Evolutionary conservation across 2,888 invertebrate genomes (phyloP).

Genomic region (Euclidia mi): DNA sequence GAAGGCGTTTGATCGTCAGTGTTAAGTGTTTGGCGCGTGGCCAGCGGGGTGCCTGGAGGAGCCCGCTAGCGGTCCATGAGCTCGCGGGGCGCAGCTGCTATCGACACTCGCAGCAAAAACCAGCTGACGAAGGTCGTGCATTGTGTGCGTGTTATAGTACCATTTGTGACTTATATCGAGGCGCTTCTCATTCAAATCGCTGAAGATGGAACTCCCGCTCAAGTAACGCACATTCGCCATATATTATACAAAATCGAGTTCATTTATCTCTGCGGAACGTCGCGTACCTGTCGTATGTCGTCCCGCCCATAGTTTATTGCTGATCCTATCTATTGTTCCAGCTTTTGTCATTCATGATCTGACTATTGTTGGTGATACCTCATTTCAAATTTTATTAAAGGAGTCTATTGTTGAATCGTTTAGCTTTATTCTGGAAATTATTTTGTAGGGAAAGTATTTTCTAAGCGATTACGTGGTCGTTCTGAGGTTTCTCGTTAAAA

Average conservation of each 20-base stretch:
- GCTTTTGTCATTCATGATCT: slow-evolving; percentile 9
- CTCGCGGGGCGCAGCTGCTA: background rate
- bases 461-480: background rate
- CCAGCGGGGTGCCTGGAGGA: background rate
- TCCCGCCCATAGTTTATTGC: slow-evolving; percentile 6
- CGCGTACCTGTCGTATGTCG: slow-evolving; percentile 5
- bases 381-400: slow-evolving; percentile 8
- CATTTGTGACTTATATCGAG: background rate
- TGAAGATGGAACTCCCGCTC: slow-evolving; percentile 1
- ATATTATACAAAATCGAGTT: slow-evolving; percentile 9
- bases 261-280: slow-evolving; percentile 3
- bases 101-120: slow-evolving; percentile 2
- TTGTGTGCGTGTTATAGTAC: background rate
- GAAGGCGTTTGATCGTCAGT: background rate
- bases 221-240: slow-evolving; percentile 1
- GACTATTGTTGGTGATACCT: slow-evolving; percentile 6
- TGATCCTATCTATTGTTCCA: slow-evolving; percentile 12
- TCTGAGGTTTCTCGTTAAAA: background rate
- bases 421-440: slow-evolving; percentile 1
- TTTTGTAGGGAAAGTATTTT: background rate
- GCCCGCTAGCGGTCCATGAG: background rate
- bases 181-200: slow-evolving; percentile 1
- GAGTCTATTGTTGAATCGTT: slow-evolving; percentile 1
- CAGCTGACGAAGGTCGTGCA: background rate
- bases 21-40: background rate